phyloP scores from a whole-genome alignment of 30 jellyfish, hydroid and myxozoan species.

The Nemopilema nomurai region DNA sequence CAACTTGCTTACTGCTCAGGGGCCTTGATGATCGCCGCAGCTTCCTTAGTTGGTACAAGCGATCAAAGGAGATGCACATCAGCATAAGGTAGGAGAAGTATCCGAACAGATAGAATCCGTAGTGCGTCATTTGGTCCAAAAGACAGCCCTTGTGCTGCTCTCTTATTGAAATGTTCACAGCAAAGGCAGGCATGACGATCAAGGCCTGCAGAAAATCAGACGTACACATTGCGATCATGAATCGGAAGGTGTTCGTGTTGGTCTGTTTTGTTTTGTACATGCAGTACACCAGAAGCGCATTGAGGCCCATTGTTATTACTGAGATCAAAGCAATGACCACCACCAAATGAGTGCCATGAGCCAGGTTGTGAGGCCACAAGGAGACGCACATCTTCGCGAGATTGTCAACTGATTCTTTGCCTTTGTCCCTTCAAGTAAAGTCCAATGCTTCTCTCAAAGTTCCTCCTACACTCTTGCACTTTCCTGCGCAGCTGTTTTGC shows the following conservation, averaged over 20 bases:
- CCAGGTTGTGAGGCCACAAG: slow-evolving; percentile 19
- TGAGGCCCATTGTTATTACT: not conserved
- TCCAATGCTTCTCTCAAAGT: too few relatives aligned
- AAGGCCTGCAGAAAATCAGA: slow-evolving; percentile 37
- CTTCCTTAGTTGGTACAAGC: slow-evolving; percentile 28
- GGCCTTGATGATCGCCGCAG: slow-evolving; percentile 11
- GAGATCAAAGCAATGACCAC: slow-evolving; percentile 1
- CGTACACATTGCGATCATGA: slow-evolving; percentile 27
- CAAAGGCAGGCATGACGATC: slow-evolving; percentile 36
- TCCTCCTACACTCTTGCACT: too few relatives aligned
- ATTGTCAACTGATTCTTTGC: not conserved
- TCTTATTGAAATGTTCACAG: slow-evolving; percentile 7
- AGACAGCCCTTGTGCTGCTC: slow-evolving; percentile 13
- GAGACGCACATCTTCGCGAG: slow-evolving; percentile 12
- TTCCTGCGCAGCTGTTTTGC: too few relatives aligned
- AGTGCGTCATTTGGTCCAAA: slow-evolving; percentile 37
- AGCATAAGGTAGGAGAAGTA: slow-evolving; percentile 50
- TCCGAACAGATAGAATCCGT: slow-evolving; percentile 12
- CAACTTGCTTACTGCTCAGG: not conserved
- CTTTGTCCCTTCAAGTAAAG: not conserved
- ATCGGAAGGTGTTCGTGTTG: slow-evolving; percentile 28
- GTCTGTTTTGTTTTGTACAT: slow-evolving; percentile 39
- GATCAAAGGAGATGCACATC: slow-evolving; percentile 40
- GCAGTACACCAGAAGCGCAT: slow-evolving; percentile 16
- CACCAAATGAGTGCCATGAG: slow-evolving; percentile 1